phyloP scores from a whole-genome alignment of 2,797 vertebrate species.

The Pempheris klunzingeri region DNA sequence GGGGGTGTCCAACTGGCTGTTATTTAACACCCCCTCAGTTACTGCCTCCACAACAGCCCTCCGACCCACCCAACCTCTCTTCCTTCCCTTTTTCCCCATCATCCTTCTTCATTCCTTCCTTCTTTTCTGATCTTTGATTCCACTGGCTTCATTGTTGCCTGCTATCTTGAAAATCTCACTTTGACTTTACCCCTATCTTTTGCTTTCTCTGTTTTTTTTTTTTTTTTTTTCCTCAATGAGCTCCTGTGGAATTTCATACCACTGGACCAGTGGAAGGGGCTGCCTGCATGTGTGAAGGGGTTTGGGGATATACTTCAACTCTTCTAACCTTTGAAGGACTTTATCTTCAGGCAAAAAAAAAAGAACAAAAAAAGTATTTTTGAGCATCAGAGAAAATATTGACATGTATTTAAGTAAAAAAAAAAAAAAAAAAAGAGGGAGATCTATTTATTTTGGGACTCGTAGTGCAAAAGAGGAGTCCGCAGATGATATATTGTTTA shows the following conservation, averaged over 20 bases:
- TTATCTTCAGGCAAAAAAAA: conserved; percentile 71
- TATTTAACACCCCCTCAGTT: conserved; percentile 69
- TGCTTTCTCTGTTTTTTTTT: conserved; percentile 40
- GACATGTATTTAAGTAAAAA: conserved; percentile 84
- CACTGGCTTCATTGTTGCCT: conserved; percentile 69
- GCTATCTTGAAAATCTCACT: conserved; percentile 58
- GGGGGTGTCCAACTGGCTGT: conserved; percentile 65
- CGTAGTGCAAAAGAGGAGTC: conserved; percentile 74
- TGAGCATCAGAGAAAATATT: conserved; percentile 83
- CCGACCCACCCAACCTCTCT: conserved; percentile 24
- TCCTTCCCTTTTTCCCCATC: conserved; percentile 24
- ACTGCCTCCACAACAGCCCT: conserved; percentile 65
- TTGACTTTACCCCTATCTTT: conserved; percentile 51
- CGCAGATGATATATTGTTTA: conserved; percentile 80
- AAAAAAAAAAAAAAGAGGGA: conserved; percentile 75
- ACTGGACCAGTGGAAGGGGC: conserved; percentile 71
- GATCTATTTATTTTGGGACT: conserved; percentile 87
- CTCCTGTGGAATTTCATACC: conserved; percentile 67
- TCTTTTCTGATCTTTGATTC: conserved; percentile 74
- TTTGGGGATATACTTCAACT: conserved; percentile 57
- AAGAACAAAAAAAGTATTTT: conserved; percentile 81
- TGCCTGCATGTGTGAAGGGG: conserved; percentile 69
- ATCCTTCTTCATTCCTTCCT: conserved; percentile 69
- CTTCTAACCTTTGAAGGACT: conserved; percentile 77
- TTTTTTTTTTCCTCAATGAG: conserved; percentile 32